phyloP scores from a whole-genome alignment of 2,888 invertebrate species.

The Entomobrya proxima region DNA sequence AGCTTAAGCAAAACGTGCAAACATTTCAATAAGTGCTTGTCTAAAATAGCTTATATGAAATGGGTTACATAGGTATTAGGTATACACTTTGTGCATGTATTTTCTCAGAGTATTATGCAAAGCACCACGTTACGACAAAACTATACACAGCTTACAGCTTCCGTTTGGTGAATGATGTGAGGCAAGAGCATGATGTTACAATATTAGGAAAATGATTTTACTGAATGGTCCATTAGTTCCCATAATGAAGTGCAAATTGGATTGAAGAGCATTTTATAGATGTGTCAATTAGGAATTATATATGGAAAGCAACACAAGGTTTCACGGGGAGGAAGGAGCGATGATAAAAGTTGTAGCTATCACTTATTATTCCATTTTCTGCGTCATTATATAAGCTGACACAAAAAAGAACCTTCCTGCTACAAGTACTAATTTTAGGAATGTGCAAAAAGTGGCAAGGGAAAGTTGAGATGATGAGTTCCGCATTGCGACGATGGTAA shows the following conservation, averaged over 20 bases:
- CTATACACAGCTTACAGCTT: no score
- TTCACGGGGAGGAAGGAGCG: not conserved
- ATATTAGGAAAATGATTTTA: conserved; percentile 30
- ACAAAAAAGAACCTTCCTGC: not conserved
- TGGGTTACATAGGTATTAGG: not conserved
- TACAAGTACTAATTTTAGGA: not conserved
- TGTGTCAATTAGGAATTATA: conserved; percentile 50
- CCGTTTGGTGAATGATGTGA: no score
- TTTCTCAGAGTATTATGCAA: not conserved
- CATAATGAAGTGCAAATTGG: conserved; percentile 56
- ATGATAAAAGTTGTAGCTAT: conserved; percentile 19
- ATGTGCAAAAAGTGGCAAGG: not conserved
- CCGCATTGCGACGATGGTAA: conserved; percentile 27
- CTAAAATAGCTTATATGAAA: not conserved
- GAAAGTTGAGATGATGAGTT: not conserved
- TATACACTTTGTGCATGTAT: not conserved
- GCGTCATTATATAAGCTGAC: not conserved
- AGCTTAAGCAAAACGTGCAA: not conserved
- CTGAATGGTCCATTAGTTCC: conserved; percentile 43
- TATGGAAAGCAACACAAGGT: conserved; percentile 3
- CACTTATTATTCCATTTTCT: not conserved
- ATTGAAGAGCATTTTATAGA: conserved; percentile 17
- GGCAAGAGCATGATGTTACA: no score
- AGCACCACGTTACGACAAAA: no score
- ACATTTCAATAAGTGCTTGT: not conserved